Conservation (phyloP, 2,888 invertebrate genomes). For the Mesorhabditis spiculigera region DNA sequence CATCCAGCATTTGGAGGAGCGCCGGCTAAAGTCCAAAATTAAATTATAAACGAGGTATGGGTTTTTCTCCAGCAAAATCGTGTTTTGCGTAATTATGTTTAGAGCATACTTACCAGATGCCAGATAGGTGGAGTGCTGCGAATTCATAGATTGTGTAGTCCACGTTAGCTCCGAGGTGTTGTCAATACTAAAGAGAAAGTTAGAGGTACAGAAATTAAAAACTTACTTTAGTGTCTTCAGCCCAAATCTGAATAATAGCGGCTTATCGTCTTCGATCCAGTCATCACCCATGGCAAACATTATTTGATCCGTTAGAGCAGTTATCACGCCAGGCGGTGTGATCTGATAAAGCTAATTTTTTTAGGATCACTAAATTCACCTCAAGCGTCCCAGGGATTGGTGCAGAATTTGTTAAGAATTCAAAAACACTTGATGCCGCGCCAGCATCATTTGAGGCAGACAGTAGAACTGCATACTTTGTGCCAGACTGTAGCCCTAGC, state of each 20-base stretch:
- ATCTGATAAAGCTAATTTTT: background rate
- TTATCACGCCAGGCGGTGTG: constrained; percentile 4
- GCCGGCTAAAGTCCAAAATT: background rate
- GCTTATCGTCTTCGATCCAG: constrained; percentile 26
- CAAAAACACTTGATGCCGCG: constrained; percentile 18
- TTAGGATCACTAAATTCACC: background rate
- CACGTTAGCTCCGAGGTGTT: background rate
- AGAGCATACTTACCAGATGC: background rate
- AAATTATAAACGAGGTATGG: no score
- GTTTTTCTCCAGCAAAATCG: background rate
- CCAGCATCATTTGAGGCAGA: constrained; percentile 25
- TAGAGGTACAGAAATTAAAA: no score
- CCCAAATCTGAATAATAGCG: constrained; percentile 24
- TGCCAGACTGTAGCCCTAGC: constrained; percentile 20
- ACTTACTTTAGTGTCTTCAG: constrained; percentile 8
- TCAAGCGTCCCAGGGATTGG: constrained; percentile 16
- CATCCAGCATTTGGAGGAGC: constrained; percentile 22
- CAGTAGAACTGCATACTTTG: constrained; percentile 17
- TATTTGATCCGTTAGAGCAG: constrained; percentile 19
- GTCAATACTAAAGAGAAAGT: background rate
- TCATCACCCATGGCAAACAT: constrained; percentile 28
- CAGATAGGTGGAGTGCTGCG: background rate
- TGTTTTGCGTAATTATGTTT: background rate
- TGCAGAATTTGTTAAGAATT: constrained; percentile 20
- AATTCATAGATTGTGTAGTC: background rate